Evolutionary conservation across 2,113 vertebrate species (phyloP).

Genomic region (Austrofundulus limnaeus): DNA sequence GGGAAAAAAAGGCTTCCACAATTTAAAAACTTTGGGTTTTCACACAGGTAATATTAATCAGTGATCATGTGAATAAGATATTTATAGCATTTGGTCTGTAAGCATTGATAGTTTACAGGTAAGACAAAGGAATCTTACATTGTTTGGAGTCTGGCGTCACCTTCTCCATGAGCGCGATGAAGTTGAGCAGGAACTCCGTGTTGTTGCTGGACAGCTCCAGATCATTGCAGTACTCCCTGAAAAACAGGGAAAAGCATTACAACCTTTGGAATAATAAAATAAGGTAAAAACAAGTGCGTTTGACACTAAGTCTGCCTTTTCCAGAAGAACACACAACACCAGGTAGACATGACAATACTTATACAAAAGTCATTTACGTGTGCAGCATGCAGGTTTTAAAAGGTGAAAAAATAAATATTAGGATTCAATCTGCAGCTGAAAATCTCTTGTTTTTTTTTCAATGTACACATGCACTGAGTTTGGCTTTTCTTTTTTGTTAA

Average conservation of each 20-base stretch:
- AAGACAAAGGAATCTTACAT: conserved; percentile 82
- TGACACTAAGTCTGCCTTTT: conserved; percentile 13
- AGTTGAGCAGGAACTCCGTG: conserved; percentile 98
- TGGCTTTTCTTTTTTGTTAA: not conserved
- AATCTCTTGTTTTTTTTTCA: no score
- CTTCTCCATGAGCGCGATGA: conserved; percentile 99
- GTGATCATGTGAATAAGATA: not conserved
- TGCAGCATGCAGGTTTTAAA: conserved; percentile 31
- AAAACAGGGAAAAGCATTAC: conserved; percentile 51
- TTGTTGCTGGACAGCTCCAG: conserved; percentile 97
- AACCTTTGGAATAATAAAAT: conserved; percentile 5
- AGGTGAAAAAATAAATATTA: not conserved
- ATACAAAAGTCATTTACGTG: conserved; percentile 1
- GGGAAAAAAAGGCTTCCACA: not conserved
- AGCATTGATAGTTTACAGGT: no score
- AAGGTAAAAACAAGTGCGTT: conserved; percentile 5
- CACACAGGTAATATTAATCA: no score
- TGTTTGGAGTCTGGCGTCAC: conserved; percentile 98
- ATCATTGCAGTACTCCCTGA: conserved; percentile 99
- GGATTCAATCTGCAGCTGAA: no score
- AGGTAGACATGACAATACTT: conserved; percentile 7
- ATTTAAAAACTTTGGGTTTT: no score
- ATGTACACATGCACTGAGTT: no score
- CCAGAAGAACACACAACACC: conserved; percentile 16
- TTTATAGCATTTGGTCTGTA: no score